Base-by-base conservation (phyloP, 2,113 vertebrate species). In the Ammodytes marinus region DNA sequence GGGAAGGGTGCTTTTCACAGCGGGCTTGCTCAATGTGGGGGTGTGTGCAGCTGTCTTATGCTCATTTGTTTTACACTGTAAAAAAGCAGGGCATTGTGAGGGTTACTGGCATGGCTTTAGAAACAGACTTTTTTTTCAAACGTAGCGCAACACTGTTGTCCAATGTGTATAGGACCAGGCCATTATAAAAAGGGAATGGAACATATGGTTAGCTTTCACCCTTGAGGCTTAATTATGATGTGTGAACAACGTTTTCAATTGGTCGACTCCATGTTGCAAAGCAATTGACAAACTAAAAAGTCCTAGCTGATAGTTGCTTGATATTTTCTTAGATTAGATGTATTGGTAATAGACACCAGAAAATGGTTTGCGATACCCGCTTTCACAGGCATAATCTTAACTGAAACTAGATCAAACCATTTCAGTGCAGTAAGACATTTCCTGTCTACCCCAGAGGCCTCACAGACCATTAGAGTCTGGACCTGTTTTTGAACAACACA, bases 1-100 rank as follows among this genome's bases (percentile, higher is more conserved):
- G 70, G 85, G 73, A 69, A 8, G 74, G 53, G 19, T 50, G 40
- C 46, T 79, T 46, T 27, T 85, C 78, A 84, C 80, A 87, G 80
- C 2, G 1, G 64, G 79, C 11, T 65, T n/a, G 7, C 35, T 50
- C 8, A 39, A 6, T 49, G 65, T 8, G 8, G 58, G n/a, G 58
- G 66, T 39, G n/a, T 54, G 50, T 45, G 69, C 71, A 53, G 73
- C 70, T 47, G 77, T 66, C 70, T 70, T 37, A 11, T 49, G 49
- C 60, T 67, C 78, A 72, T 84, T 79, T 59, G 59, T 66, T 83
- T 74, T 80, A 60, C 13, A 46, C 43, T 74, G 43, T 65, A 60
- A 88, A 84, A 68, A 27, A 27, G 27, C 4, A 1, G 39, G 64
- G 45, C 4, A 8, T 63, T 74, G 73, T 69, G 47, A 49, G 46